Conservation (phyloP, 1,140 invertebrate genomes). For the Eulimnadia texana region DNA sequence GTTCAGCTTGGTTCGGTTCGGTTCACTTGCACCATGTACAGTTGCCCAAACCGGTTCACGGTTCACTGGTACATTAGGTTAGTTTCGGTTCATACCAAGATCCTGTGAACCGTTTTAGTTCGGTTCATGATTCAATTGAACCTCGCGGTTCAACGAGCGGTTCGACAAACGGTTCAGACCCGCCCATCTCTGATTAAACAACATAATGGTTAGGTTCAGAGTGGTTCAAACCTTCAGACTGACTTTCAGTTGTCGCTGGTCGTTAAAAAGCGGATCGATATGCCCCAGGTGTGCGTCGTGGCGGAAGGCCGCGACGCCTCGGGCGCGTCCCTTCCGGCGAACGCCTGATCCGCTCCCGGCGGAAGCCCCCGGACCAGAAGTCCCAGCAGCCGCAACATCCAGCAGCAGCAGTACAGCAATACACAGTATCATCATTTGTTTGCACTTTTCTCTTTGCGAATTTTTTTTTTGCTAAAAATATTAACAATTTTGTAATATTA, state of each 20-base stretch:
- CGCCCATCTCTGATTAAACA: background rate
- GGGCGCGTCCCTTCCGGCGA: background rate
- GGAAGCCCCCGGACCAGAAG: background rate
- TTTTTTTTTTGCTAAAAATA: background rate
- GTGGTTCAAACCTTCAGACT: background rate
- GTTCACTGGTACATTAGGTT: no score
- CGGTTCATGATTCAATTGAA: no score
- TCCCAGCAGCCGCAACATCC: background rate
- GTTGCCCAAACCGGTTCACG: no score
- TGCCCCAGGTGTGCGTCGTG: background rate
- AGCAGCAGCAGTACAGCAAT: background rate
- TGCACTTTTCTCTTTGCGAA: no score
- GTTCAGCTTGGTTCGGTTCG: no score
- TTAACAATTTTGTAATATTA: background rate
- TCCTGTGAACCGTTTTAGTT: no score
- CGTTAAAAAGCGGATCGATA: conserved; percentile 2
- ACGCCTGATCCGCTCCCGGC: background rate
- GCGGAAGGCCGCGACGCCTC: background rate
- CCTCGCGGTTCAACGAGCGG: no score
- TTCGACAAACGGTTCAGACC: no score
- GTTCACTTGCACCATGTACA: no score
- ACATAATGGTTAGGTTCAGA: background rate
- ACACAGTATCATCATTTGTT: background rate
- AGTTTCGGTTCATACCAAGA: no score
- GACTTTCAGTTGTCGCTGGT: conserved; percentile 1